Base-by-base conservation (phyloP, 2,113 vertebrate species). In the Nansenia antarctica region DNA sequence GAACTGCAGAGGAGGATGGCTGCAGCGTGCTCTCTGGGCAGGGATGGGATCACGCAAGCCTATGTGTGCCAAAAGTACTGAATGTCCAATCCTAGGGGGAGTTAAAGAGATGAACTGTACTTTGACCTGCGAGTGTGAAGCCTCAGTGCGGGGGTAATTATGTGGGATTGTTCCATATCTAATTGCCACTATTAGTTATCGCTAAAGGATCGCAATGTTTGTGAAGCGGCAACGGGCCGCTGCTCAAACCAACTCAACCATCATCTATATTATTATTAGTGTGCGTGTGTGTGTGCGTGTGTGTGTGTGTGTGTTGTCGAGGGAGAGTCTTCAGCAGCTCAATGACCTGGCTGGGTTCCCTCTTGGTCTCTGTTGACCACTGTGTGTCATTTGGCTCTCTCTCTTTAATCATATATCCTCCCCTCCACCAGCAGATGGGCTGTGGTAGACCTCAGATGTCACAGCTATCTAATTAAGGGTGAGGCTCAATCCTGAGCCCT, bases 381-480 rank as follows among this genome's bases (percentile, higher is more conserved):
- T 35, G 4, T 35, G 4, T 8, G 35, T 39, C 11, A 8, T 12
- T 0, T 9, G 35, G 35, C 0, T 39, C 12, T 14, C 37, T 3
- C 37, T 2, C 39, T 45, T 9, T 45, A 37, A 11, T 37, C 35
- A 37, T 11, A 5, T 11, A 5, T 5, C 11, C 35, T 37, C 5
- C 5, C 35, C 35, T 5, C 11, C 35, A 37, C 35, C 35, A 37
- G 35, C 35, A 47, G 9, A 6, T 47, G 45, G 9, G 14, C 54
- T 79, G 73, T 58, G 78, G 73, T 76, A 49, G 35, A 54, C 70
- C 67, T 73, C 74, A 68, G 32, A 78, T 32, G 45, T 78, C 66
- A 70, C 29, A 72, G 7, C 45, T 70, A 69, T 80, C 72, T 47
- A 3, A 3, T 47, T 18, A 47, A 18, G 14, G 9, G 14, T 3